phyloP scores from a whole-genome alignment of 2,113 vertebrate genomes.

The Chionis minor region DNA sequence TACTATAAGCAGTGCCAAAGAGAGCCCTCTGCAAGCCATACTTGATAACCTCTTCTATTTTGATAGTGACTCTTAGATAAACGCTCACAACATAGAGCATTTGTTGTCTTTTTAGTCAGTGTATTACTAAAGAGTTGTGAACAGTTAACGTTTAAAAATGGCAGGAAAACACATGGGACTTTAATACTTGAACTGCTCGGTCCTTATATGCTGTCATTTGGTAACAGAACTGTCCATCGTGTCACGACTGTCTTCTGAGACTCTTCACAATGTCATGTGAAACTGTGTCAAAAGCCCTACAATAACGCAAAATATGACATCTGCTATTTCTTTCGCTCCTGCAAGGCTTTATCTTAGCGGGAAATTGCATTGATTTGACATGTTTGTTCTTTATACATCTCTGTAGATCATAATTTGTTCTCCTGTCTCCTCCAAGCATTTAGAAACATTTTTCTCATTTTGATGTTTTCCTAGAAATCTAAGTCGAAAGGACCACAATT shows the following conservation, averaged over 20 bases:
- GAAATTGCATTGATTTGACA: neutral
- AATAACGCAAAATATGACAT: neutral
- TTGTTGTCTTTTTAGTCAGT: too few species aligned
- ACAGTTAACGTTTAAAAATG: too few species aligned
- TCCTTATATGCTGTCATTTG: too few species aligned
- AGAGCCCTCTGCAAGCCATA: neutral
- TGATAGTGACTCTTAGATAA: neutral
- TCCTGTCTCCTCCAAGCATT: neutral
- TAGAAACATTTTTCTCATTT: neutral
- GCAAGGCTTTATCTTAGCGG: neutral
- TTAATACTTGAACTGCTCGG: too few species aligned
- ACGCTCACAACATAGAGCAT: neutral
- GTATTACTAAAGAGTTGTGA: too few species aligned
- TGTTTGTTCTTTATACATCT: neutral
- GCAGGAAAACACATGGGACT: too few species aligned
- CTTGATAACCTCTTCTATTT: neutral
- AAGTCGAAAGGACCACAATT: neutral
- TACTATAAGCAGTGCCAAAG: neutral
- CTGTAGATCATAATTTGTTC: neutral
- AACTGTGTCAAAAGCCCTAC: neutral
- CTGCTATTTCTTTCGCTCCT: neutral
- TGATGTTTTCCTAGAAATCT: neutral
- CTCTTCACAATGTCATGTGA: neutral
- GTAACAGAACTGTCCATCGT: neutral
- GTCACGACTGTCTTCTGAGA: neutral